A percentile compares a stretch with the other conserved stretches of the same genome.
phyloP scores from a whole-genome alignment of 2,113 vertebrate species.

The Sitta europaea region DNA sequence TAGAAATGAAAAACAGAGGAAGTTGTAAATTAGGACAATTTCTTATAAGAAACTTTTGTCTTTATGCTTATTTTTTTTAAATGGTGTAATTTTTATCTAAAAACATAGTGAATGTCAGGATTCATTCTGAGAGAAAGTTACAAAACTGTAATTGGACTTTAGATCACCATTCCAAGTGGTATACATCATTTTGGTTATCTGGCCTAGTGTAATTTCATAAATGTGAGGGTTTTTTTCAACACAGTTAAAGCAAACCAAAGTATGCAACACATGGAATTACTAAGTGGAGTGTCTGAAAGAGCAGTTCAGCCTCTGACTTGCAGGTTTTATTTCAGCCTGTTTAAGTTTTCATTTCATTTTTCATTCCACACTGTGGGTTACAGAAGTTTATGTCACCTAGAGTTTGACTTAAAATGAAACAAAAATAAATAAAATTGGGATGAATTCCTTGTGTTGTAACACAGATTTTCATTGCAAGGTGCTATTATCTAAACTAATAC shows the following conservation, averaged over 20 bases:
- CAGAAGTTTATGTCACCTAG: neutral
- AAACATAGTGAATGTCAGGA: neutral
- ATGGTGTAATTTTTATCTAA: neutral
- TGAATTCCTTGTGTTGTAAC: constrained; percentile 15
- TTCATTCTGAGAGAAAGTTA: neutral
- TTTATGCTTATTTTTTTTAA: neutral
- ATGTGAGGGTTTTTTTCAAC: neutral
- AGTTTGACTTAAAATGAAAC: constrained; percentile 9
- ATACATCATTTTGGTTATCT: neutral
- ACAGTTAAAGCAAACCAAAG: neutral
- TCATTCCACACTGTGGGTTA: neutral
- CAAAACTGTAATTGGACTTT: neutral
- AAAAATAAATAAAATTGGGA: constrained; percentile 19
- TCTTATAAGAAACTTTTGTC: neutral
- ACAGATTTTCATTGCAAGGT: neutral
- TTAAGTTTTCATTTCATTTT: neutral
- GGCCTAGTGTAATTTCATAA: neutral
- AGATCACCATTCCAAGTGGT: neutral
- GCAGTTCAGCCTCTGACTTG: neutral
- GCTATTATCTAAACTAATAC: neutral
- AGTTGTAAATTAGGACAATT: neutral
- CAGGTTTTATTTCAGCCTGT: neutral
- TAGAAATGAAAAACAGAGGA: neutral
- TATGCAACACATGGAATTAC: neutral
- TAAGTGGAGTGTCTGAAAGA: neutral